phyloP scores from a whole-genome alignment of 2,113 vertebrate species.

The Bubo scandiacus region DNA sequence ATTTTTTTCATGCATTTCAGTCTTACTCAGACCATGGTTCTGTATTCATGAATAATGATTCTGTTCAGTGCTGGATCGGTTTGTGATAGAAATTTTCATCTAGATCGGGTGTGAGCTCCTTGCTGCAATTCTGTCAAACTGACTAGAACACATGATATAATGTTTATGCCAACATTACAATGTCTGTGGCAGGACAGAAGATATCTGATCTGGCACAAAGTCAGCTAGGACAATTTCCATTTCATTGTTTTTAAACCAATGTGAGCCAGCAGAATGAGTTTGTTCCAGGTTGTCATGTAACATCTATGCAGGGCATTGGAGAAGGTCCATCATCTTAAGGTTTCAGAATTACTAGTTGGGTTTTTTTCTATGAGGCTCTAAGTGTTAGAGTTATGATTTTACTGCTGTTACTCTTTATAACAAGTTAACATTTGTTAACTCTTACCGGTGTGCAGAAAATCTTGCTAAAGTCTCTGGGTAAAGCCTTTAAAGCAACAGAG shows the following conservation, averaged over 20 bases:
- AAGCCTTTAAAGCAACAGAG: neutral
- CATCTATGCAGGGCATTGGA: neutral
- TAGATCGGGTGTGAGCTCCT: neutral
- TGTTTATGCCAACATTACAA: neutral
- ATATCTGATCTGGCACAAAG: neutral
- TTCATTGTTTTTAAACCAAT: slow-evolving; percentile 10
- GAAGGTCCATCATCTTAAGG: neutral
- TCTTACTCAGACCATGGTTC: neutral
- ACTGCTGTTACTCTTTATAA: neutral
- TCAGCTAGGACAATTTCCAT: neutral
- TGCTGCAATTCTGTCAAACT: neutral
- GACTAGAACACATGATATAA: neutral
- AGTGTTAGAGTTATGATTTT: neutral
- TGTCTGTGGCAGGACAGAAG: slow-evolving; percentile 13
- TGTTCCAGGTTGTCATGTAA: neutral
- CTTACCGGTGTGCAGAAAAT: neutral
- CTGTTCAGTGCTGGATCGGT: neutral
- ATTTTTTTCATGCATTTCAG: neutral
- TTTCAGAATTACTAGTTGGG: neutral
- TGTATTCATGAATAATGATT: neutral
- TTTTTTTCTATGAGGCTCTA: neutral
- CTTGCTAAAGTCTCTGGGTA: neutral
- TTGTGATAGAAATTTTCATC: neutral
- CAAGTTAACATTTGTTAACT: neutral
- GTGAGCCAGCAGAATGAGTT: neutral